Evolutionary conservation across 2,888 invertebrate genomes (phyloP).

Genomic region (Ochropacha duplaris): DNA sequence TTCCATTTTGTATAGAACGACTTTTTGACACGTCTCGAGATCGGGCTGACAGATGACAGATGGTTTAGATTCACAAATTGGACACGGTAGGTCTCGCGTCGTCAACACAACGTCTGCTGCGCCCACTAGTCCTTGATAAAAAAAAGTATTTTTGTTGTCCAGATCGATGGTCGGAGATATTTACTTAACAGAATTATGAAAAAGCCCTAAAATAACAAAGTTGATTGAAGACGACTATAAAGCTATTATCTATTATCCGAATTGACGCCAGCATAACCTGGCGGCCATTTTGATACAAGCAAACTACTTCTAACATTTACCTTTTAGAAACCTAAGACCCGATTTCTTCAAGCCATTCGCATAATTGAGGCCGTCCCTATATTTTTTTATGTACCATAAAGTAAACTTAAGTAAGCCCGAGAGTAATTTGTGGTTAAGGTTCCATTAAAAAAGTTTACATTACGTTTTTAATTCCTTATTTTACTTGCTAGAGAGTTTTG

Average conservation of each 20-base stretch:
- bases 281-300: not conserved
- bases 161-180: no score
- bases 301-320: not conserved
- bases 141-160: no score
- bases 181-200: no score
- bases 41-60: no score
- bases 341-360: not conserved
- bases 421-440: not conserved
- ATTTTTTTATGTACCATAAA: not conserved
- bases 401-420: not conserved
- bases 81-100: no score
- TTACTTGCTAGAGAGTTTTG: not conserved
- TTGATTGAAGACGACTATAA: not conserved
- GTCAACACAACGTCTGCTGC: no score
- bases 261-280: not conserved
- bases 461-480: constrained; percentile 4
- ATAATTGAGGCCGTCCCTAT: not conserved
- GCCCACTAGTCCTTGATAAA: no score
- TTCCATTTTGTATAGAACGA: no score
- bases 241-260: not conserved
- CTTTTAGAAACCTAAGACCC: not conserved
- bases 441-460: constrained; percentile 2
- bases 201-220: not conserved
- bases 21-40: no score
- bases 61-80: no score